These are phyloP conservation scores for Rhinogobio ventralis DNA, from an alignment of 2,797 vertebrate genomes.

Conservation along the genomic window DNA sequence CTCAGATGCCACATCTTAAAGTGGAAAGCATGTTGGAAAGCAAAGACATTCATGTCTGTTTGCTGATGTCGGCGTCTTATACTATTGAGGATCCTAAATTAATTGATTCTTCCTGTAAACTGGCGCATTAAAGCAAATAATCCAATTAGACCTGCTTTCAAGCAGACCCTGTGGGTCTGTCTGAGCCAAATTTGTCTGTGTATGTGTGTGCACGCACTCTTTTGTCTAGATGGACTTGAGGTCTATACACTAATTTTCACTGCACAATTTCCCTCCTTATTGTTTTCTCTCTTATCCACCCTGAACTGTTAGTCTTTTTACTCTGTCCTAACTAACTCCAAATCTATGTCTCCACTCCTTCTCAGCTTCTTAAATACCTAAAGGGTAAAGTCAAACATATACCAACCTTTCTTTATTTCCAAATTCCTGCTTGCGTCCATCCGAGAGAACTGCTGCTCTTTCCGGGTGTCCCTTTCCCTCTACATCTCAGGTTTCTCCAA, in stretches of 20 bases:
- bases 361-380: conserved; percentile 7
- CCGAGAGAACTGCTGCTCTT: conserved; percentile 19
- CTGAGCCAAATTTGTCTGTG: conserved; percentile 24
- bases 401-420: conserved; percentile 50
- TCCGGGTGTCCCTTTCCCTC: conserved; percentile 1
- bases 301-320: background rate
- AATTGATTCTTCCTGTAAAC: conserved; percentile 59
- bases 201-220: conserved; percentile 12
- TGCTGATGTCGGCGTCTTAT: conserved; percentile 43
- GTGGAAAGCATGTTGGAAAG: conserved; percentile 6
- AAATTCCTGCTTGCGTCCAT: conserved; percentile 39
- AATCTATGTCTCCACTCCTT: background rate
- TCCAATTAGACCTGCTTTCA: conserved; percentile 56
- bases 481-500: conserved; percentile 30
- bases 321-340: conserved; percentile 1
- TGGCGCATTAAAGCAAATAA: conserved; percentile 59
- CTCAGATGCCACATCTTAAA: conserved; percentile 24
- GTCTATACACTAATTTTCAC: conserved; percentile 37
- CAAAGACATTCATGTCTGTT: conserved; percentile 8
- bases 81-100: conserved; percentile 52
- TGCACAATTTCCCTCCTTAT: conserved; percentile 27
- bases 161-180: conserved; percentile 49
- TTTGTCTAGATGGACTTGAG: conserved; percentile 35
- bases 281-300: conserved; percentile 16
- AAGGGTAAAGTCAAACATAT: background rate